Evolutionary conservation across 2,888 invertebrate genomes (phyloP).

Genomic region (Tetheella fluctuosa): DNA sequence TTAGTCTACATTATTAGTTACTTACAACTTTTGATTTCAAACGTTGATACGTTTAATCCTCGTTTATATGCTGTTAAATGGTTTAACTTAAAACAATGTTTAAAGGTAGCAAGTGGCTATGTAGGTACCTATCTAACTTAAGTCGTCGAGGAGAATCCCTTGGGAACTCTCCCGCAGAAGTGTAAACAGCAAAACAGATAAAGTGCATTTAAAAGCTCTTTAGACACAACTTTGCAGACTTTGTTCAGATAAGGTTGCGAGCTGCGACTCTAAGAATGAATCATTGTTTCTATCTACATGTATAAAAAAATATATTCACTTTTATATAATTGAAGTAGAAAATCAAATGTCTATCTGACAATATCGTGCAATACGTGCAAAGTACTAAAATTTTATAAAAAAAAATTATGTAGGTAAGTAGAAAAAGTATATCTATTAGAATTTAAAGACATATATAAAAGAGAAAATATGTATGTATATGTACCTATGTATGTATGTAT

Average conservation of each 20-base stretch:
- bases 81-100: constrained; percentile 6
- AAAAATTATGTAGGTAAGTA: too few species aligned
- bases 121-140: constrained; percentile 6
- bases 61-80: not conserved
- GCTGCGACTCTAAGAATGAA: not conserved
- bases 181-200: constrained; percentile 10
- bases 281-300: not conserved
- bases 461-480: too few species aligned
- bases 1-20: too few species aligned
- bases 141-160: constrained; percentile 1
- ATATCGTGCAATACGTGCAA: too few species aligned
- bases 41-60: not conserved
- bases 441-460: too few species aligned
- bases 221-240: constrained; percentile 9
- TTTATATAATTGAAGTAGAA: too few species aligned
- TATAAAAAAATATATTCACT: too few species aligned
- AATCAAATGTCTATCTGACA: too few species aligned
- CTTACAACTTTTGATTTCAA: not conserved
- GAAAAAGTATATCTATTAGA: too few species aligned
- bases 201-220: constrained; percentile 11
- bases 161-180: constrained; percentile 8
- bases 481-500: too few species aligned
- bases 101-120: not conserved
- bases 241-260: constrained; percentile 5
- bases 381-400: too few species aligned